Base-by-base conservation (phyloP, 2,113 vertebrate genomes). In the Trichechus manatus region DNA sequence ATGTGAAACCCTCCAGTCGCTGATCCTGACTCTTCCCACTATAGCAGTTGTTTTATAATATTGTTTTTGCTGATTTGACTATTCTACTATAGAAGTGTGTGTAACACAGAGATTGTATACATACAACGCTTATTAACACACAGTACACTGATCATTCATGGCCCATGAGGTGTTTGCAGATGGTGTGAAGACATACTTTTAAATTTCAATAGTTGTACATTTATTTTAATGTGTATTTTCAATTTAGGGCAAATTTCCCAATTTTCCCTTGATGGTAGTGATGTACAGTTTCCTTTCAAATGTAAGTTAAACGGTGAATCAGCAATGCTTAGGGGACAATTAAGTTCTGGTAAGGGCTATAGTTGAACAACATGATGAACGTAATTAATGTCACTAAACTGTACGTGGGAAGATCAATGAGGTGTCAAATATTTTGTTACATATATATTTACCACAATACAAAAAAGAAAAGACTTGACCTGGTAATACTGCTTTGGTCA, bases 31-130 rank as follows among this genome's bases (percentile, higher is more conserved):
- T 66, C 79, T 89, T 84, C 39, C 50, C 66, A 82, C 44, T 53
- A 39, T 88, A 92, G 33, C 23, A 84, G 42, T 3, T 93, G 33
- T 50, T 96, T 95, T 36, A 81, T 70, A 56, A 68, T 66, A 63
- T 15, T 59, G 42, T 66, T 81, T 94, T 84, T 86, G 82, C 22
- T 47, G 36, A 79, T 19, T 47, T 75, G 53, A 44, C 13, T 42
- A n/a, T 93, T 87, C 90, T 82, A 59, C 42, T 39, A 59, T 23
- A 50, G 36, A 27, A 36, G 29, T 31, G 53, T 15, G 23, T 23
- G 6, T 89, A 93, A 74, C 33, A 80, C 2, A 36, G 20, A 36
- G 50, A 42, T 78, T 56, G 47, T 77, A 53, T 7, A 20, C 13
- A 13, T 39, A 20, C 36, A 74, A 27, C 56, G 14, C 78, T 92